Conservation (phyloP, 53 echinoderm and acorn worm genomes). For the Holothuria leucospilota region DNA sequence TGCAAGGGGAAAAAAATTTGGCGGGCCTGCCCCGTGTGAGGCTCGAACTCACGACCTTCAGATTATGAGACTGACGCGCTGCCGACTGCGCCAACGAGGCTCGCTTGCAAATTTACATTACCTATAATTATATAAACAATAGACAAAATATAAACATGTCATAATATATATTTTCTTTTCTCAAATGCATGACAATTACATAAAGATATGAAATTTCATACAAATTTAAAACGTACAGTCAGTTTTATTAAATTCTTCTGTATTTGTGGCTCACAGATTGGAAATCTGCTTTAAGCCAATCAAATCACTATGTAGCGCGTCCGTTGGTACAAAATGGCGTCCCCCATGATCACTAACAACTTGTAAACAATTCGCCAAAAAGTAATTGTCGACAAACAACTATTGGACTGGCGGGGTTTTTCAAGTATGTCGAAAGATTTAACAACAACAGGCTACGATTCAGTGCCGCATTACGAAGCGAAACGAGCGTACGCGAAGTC, state of each 20-base stretch:
- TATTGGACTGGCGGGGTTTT: no score
- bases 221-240: background rate
- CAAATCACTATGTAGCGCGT: background rate
- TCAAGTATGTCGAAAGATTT: no score
- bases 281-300: background rate
- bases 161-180: no score
- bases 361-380: background rate
- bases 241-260: background rate
- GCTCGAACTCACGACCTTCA: constrained; percentile 38
- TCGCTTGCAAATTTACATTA: background rate
- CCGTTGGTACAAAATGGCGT: constrained; percentile 46
- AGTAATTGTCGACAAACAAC: no score
- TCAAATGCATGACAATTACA: no score
- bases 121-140: no score
- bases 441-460: no score
- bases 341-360: background rate
- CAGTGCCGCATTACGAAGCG: no score
- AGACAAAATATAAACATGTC: no score
- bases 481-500: no score
- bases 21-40: constrained; percentile 29
- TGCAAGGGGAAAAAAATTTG: background rate
- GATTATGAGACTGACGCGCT: constrained; percentile 38
- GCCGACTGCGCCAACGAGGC: constrained; percentile 44
- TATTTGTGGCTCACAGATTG: background rate
- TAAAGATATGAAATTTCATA: background rate